phyloP scores from a whole-genome alignment of 2,113 vertebrate genomes.

The Cebus imitator region DNA sequence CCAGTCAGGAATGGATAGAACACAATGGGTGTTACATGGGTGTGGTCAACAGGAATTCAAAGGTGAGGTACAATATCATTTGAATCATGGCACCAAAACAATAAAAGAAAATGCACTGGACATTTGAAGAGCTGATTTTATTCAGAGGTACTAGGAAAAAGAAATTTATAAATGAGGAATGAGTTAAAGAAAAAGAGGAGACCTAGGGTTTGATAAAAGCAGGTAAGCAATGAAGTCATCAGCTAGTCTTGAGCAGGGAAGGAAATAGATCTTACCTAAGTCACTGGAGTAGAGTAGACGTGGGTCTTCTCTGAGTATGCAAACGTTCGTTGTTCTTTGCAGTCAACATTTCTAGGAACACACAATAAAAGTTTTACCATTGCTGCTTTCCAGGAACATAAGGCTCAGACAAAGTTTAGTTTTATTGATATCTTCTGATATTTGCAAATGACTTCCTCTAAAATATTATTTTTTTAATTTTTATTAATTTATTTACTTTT shows the following conservation, averaged over 20 bases:
- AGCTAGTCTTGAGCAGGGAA: neutral
- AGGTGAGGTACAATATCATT: neutral
- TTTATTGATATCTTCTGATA: neutral
- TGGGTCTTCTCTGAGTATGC: too few relatives aligned
- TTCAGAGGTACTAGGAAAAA: neutral
- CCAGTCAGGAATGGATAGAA: neutral
- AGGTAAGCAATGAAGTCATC: neutral
- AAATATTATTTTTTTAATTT: neutral
- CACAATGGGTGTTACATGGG: accelerated
- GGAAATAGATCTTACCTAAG: neutral
- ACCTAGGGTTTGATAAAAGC: neutral
- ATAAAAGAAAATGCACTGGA: too few relatives aligned
- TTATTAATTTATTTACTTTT: too few relatives aligned
- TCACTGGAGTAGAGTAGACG: too few relatives aligned
- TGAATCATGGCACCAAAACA: neutral
- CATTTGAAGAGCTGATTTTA: neutral
- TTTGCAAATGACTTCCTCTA: neutral
- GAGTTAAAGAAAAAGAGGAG: neutral
- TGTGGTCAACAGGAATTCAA: neutral
- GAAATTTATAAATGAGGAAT: neutral
- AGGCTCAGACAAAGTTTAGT: neutral
- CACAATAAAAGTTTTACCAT: neutral
- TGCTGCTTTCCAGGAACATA: neutral
- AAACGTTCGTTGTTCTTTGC: neutral
- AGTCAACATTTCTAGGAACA: neutral